Conservation (phyloP, 2,888 invertebrate genomes). For the Euplexia lucipara region DNA sequence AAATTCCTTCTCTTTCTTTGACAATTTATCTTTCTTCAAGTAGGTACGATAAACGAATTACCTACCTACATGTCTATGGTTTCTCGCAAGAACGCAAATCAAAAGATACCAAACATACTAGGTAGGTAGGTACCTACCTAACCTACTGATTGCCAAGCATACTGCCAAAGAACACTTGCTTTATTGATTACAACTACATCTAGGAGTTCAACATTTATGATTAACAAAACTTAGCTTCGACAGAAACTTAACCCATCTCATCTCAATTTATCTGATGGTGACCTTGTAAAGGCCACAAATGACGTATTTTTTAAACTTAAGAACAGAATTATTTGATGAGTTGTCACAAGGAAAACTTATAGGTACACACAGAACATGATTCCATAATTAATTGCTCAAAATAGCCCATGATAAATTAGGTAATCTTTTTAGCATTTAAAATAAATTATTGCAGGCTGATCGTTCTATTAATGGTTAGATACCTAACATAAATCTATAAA, state of each 20-base stretch:
- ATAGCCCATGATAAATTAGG: no score
- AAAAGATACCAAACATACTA: no score
- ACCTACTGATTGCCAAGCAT: no score
- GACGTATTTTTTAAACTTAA: conserved; percentile 6
- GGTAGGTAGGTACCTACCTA: not conserved
- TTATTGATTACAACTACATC: not conserved
- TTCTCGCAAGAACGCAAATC: not conserved
- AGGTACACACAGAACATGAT: no score
- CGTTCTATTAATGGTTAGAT: no score
- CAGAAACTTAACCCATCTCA: not conserved
- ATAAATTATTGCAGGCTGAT: no score
- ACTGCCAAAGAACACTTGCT: not conserved
- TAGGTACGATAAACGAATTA: no score
- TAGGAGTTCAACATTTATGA: not conserved
- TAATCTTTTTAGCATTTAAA: no score
- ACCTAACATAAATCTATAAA: no score
- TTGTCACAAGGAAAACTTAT: not conserved
- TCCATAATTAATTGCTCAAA: no score
- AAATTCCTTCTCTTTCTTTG: not conserved
- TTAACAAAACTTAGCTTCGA: not conserved
- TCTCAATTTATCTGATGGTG: not conserved
- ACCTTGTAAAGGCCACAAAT: conserved; percentile 1
- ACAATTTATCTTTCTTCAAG: conserved; percentile 22
- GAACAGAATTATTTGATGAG: no score
- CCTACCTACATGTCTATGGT: not conserved